A percentile compares a stretch with the other conserved stretches of the same genome.
These are phyloP conservation scores for Pseudopodoces humilis DNA, from an alignment of 2,113 vertebrate species.

Conservation along the genomic window DNA sequence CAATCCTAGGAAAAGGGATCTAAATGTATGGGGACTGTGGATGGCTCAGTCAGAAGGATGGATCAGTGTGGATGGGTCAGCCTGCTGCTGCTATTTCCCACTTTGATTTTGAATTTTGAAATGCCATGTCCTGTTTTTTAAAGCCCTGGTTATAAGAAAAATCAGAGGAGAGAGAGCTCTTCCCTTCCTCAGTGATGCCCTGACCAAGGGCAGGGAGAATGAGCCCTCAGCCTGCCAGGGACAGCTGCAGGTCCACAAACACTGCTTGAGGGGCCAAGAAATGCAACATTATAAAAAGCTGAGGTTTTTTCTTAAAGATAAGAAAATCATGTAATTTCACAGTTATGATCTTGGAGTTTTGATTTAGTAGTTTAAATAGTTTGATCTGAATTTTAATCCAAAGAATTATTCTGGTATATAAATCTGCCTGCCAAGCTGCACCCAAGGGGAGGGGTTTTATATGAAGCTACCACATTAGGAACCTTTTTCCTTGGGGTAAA, in stretches of 20 bases:
- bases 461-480: constrained; percentile 23
- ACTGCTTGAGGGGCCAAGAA: background rate
- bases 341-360: background rate
- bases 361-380: background rate
- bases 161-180: background rate
- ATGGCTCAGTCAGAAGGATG: background rate
- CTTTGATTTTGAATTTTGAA: background rate
- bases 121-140: background rate
- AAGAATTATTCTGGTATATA: background rate
- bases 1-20: background rate
- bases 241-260: background rate
- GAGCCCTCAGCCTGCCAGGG: background rate
- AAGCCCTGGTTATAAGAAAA: background rate
- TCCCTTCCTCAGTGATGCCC: background rate
- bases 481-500: constrained; percentile 34
- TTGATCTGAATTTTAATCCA: background rate
- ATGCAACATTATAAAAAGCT: background rate
- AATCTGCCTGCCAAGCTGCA: constrained; percentile 43
- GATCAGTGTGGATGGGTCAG: background rate
- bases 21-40: background rate
- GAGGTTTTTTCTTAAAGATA: background rate
- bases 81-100: background rate
- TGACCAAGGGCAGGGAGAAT: background rate
- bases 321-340: background rate
- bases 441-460: background rate